Evolutionary conservation across 1,140 invertebrate species (phyloP), one percentile per base, ranked within the genome.

Genomic region (Papilio polyxenes): DNA sequence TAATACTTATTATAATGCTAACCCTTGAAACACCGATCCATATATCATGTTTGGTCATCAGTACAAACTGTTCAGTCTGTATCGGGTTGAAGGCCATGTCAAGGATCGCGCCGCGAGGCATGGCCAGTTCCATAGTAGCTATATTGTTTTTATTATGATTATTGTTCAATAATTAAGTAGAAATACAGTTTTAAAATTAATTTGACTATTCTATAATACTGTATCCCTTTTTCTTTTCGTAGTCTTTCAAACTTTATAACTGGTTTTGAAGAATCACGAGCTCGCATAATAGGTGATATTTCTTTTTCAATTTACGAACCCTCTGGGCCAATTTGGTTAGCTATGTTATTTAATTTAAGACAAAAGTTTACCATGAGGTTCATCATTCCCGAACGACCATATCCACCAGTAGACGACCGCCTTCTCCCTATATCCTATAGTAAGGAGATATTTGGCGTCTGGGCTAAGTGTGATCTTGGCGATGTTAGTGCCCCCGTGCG

Each of bases 371-470:
- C 95, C 95, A 87, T 96, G 91, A 7, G 95, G 93, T 81, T 89
- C 82, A 49, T 95, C 90, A 48, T 84, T 85, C 20, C 95, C 95
- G 23, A 87, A 90, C 7, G 95, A 95, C 96, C 96, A 96, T 13
- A 95, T 88, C 95, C 96, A 96, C 87, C 96, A 94, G 53, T 95
- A 87, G 0, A 96, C 87, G 0, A 85, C 88, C 72, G 93, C 93
- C 81, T 85, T 89, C 7, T 89, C 89, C 80, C 91, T 89, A 80
- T 95, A 93, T 4, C 93, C 94, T 76, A 96, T 81, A 0, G 95
- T 95, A 0, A 96, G 87, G 11, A 96, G 84, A 75, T 95, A 96
- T 82, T 95, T 96, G 1, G 95, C 95, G 84, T 95, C 93, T 1
- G 88, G 89, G 86, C 96, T 96, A 4, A 96, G 85, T n/a, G 88